phyloP scores from a whole-genome alignment of 2,797 vertebrate genomes.

The Fratercula arctica region DNA sequence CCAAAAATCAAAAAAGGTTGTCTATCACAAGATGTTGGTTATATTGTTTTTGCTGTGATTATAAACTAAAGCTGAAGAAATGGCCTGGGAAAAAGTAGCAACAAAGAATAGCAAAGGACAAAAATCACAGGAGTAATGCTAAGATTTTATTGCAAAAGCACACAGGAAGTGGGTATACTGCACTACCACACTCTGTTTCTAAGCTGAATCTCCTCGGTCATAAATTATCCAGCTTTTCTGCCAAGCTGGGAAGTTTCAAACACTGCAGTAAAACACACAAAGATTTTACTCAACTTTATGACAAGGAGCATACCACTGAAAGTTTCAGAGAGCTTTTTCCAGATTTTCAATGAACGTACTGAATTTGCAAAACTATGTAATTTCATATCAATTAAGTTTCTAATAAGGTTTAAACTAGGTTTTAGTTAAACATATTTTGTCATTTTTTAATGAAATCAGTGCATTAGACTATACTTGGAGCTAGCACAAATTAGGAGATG shows the following conservation, averaged over 20 bases:
- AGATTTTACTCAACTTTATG: not conserved
- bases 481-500: not conserved
- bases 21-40: not conserved
- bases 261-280: not conserved
- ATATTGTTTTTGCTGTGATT: not conserved
- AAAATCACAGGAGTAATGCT: not conserved
- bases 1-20: not conserved
- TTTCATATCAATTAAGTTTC: not conserved
- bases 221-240: not conserved
- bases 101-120: not conserved
- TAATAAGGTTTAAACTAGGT: not conserved
- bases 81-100: not conserved
- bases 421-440: not conserved
- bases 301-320: not conserved
- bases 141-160: not conserved
- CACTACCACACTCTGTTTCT: not conserved
- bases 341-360: not conserved
- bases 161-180: not conserved
- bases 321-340: not conserved
- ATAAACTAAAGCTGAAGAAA: not conserved
- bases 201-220: not conserved
- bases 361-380: not conserved
- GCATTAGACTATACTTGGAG: not conserved
- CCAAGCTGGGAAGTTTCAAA: not conserved
- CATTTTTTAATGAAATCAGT: not conserved